Base-by-base conservation (phyloP, 2,888 invertebrate species). In the Tanytarsus gracilentus region DNA sequence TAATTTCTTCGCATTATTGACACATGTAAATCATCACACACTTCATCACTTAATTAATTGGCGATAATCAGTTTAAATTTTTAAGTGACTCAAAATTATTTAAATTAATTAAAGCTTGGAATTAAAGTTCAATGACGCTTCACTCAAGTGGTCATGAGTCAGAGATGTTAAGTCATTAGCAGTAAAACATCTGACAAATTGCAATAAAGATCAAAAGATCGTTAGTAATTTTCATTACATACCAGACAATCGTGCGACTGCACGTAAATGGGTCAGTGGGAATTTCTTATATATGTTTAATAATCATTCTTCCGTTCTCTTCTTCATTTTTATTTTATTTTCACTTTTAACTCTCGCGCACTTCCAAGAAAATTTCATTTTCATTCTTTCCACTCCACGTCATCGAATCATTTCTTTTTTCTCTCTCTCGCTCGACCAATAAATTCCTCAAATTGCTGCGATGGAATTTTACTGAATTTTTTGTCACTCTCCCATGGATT, bases 271-370 rank as follows among this genome's bases (percentile, higher is more conserved):
- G 44, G 44, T 44, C 44, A 44, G 44, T 44, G 11, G 40, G 11
- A 44, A 44, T n/a, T 3, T 44, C 23, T 11, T 18, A 44, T 23
- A 44, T 18, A 44, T 23, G 18, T 44, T 36, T 36, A 14, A 14
- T 36, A 14, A 11, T 36, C 36, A 14, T 36, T 36, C 36, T 36
- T 36, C 36, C n/a, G n/a, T 36, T 16, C n/a, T 16, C n/a, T 36
- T 36, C 16, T 36, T 30, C n/a, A 3, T 30, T 36, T 36, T 36
- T 36, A n/a, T 36, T 36, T 36, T 44, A 44, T 23, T 44, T 44
- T 44, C 44, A 44, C 44, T 44, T 44, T 44, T 44, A n/a, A n/a
- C n/a, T n/a, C 23, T 44, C 18, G 21, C 44, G 44, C 44, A 23
- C 14, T 16, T 14, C 16, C 21, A 44, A 44, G 44, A 9, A 44